A percentile compares a stretch with the other conserved stretches of the same genome.
Conservation (phyloP, 2,113 vertebrate species). For the Hypomesus transpacificus region DNA sequence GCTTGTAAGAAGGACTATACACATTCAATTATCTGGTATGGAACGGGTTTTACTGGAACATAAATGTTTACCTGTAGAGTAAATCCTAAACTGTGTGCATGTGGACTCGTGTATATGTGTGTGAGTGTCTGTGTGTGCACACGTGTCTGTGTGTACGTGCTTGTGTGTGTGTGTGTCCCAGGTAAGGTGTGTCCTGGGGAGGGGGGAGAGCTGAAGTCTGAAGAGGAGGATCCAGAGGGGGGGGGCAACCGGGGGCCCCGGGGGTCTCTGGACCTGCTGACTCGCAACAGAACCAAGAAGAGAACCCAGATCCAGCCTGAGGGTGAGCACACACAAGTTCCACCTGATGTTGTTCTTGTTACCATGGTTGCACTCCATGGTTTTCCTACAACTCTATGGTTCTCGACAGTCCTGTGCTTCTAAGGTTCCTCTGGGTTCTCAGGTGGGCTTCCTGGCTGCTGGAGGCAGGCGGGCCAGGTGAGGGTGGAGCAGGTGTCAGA, state of each 20-base stretch:
- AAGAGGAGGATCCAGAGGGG: conserved; percentile 41
- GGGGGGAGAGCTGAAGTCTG: conserved; percentile 40
- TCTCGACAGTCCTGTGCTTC: too few relatives aligned
- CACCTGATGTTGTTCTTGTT: too few relatives aligned
- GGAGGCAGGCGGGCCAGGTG: conserved; percentile 13
- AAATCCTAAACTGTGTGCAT: too few relatives aligned
- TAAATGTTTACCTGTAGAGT: too few relatives aligned
- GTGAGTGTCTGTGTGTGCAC: too few relatives aligned
- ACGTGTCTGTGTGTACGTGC: background rate
- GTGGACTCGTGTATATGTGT: too few relatives aligned
- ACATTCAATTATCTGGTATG: too few relatives aligned
- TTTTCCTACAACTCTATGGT: too few relatives aligned
- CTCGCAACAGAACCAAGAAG: conserved; percentile 44
- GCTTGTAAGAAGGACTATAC: too few relatives aligned
- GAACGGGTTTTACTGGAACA: too few relatives aligned
- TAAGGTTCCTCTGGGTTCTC: background rate
- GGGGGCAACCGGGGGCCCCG: conserved; percentile 19
- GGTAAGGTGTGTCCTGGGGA: conserved; percentile 50
- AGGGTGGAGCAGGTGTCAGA: conserved; percentile 35
- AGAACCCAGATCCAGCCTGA: conserved; percentile 59
- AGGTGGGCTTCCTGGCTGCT: background rate
- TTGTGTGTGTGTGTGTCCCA: conserved; percentile 15
- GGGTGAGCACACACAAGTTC: conserved; percentile 26
- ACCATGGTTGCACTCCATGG: too few relatives aligned
- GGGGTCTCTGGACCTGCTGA: conserved; percentile 45